phyloP scores from a whole-genome alignment of 2,797 vertebrate genomes.

The Odontamblyopus lacepedii region DNA sequence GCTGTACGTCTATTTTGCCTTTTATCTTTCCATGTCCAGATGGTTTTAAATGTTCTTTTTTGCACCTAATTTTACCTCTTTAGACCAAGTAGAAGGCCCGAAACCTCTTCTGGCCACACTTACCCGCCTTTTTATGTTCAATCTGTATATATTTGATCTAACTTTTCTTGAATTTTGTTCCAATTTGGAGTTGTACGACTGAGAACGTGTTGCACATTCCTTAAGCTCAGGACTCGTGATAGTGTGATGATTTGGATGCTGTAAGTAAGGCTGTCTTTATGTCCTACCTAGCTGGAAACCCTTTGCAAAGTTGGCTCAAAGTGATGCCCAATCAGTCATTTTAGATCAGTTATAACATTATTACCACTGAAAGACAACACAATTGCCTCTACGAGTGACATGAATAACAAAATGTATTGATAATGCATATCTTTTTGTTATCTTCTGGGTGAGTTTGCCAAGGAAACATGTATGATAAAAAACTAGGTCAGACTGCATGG shows the following conservation, averaged over 20 bases:
- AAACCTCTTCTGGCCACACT: constrained; percentile 25
- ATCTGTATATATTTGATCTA: constrained; percentile 59
- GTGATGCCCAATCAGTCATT: constrained; percentile 22
- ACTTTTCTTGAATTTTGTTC: constrained; percentile 56
- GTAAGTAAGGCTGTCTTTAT: constrained; percentile 49
- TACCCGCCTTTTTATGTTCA: constrained; percentile 21
- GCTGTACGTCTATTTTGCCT: constrained; percentile 61
- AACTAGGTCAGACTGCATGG: neutral
- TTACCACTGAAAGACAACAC: neutral
- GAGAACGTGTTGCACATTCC: constrained; percentile 78
- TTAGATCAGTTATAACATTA: constrained; percentile 10
- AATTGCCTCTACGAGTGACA: neutral
- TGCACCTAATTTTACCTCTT: constrained; percentile 69
- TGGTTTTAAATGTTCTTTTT: constrained; percentile 50
- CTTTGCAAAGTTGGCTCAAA: constrained; percentile 40
- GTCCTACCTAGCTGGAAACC: constrained; percentile 41
- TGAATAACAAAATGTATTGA: neutral
- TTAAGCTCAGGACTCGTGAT: constrained; percentile 77
- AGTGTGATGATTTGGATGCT: constrained; percentile 57
- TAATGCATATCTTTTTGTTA: neutral
- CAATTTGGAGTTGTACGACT: constrained; percentile 45
- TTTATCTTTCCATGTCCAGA: constrained; percentile 50
- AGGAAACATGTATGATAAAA: neutral
- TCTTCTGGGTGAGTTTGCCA: neutral
- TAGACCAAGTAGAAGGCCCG: constrained; percentile 33